Evolutionary conservation across 2,113 vertebrate species (phyloP), one percentile per base, ranked within the genome.

Genomic region (Addax nasomaculatus): DNA sequence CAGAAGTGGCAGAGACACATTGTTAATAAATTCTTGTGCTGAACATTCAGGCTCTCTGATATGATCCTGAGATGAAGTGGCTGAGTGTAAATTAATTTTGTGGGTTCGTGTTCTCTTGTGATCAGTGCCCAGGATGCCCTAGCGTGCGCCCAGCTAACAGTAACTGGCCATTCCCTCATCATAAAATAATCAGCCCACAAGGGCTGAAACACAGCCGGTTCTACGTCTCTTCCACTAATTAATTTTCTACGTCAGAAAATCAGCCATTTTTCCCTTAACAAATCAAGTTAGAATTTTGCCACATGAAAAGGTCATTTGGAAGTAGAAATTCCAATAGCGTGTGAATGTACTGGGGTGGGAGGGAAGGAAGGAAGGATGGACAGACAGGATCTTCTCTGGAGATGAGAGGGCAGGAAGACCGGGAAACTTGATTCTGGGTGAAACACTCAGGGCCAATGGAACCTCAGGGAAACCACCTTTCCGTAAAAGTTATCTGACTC

Each of bases 11-110:
- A 96, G 21, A 51, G 86, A 95, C 89, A 70, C 12, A 93, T 17
- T 19, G 3, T 76, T 98, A 97, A 95, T 92, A 95, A 97, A 78
- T 92, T 53, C 47, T 92, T 36, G 85, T 90, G 84, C 80, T 97
- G 96, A 90, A 95, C 76, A 88, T 21, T 27, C 53, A 90, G 84
- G n/a, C 58, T 94, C 89, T 91, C 94, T 94, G 53, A 80, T 64
- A 92, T 53, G 94, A 97, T 70, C 81, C 64, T 78, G 53, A 86
- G 64, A 93, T 67, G 62, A 97, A 92, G 90, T 70, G 43, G 27
- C 29, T 67, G 76, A 70, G 57, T 70, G 15, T 89, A 62, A 96
- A 96, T 96, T 90, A 94, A 91, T 89, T 89, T 76, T 89, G 62
- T 84, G 60, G 49, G 81, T 49, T 30, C 12, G n/a, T 43, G 57